These are phyloP conservation scores for Larimichthys polyactis DNA, from an alignment of 2,113 vertebrate genomes.

Conservation along the genomic window DNA sequence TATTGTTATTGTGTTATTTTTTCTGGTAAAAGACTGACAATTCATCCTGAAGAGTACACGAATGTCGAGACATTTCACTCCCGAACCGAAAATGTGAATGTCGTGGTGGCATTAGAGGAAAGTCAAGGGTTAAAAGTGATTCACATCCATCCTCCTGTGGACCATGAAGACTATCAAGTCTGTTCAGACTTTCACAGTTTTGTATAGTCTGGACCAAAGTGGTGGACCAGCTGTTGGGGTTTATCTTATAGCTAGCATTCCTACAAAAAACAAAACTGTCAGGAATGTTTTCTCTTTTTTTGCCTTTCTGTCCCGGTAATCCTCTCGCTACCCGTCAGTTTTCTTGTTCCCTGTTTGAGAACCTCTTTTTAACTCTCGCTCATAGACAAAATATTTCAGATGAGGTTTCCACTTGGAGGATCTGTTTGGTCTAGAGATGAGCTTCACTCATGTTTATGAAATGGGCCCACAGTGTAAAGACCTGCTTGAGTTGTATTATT, in stretches of 20 bases:
- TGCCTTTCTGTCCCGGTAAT: neutral
- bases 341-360: neutral
- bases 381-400: conserved; percentile 43
- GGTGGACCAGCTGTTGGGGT: neutral
- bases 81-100: neutral
- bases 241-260: neutral
- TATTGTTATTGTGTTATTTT: neutral
- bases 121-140: neutral
- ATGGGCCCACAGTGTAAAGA: conserved; percentile 25
- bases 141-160: neutral
- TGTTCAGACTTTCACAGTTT: neutral
- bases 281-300: neutral
- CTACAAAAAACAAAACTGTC: neutral
- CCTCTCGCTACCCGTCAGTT: neutral
- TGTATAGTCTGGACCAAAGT: neutral
- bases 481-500: conserved; percentile 55
- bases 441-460: conserved; percentile 35
- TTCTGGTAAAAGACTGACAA: no score
- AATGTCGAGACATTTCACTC: no score
- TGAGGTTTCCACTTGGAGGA: conserved; percentile 45
- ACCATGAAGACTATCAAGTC: neutral
- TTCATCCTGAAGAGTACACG: neutral
- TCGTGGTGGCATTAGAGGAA: neutral
- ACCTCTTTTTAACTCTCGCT: neutral
- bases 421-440: conserved; percentile 51